Base-by-base conservation (phyloP, 2,113 vertebrate species). In the Pituophis catenifer region DNA sequence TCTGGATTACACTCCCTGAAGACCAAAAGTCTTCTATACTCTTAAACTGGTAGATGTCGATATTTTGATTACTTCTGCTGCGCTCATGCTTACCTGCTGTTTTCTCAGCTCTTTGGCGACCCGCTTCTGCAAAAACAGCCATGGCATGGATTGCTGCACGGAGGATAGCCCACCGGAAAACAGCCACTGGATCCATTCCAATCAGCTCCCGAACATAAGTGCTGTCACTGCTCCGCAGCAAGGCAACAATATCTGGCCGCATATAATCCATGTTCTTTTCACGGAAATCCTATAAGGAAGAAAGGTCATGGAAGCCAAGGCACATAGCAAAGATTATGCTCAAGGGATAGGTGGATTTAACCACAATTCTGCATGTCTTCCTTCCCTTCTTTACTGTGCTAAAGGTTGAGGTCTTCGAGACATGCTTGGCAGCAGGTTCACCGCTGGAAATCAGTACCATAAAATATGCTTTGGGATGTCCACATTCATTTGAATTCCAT, bases 241-340 rank as follows among this genome's bases (percentile, higher is more conserved):
- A 97, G 0, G 99, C 99, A 89, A 99, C 99, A 0, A 99, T 99
- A 92, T 99, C 99, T 0, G 99, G 98, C 3, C 99, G 98, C 99
- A 99, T 99, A 97, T 99, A 99, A 96, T 99, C 99, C 38, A 99
- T 99, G 95, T 99, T 99, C 93, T 99, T 99, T 97, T 99, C 99
- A 29, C 99, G 98, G 97, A 99, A 99, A 96, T 99, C 99, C 99
- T 99, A 96, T 29, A 87, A 1, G 52, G 94, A 0, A 19, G 52
- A 7, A 50, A 15, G 2, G 0, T 0, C 48, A 70, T 91, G 44
- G 1, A 1, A 13, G 0, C 6, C 3, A 1, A 62, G 92, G 38
- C 44, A 1, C n/a, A 8, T 75, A 38, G n/a, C 15, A 19, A 81
- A 33, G n/a, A 15, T 81, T 38, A 19, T 19, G 62, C 62, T 70